A percentile compares a stretch with the other conserved stretches of the same genome.
Evolutionary conservation across 2,797 vertebrate genomes (phyloP).

Genomic region (Siniperca undulata): DNA sequence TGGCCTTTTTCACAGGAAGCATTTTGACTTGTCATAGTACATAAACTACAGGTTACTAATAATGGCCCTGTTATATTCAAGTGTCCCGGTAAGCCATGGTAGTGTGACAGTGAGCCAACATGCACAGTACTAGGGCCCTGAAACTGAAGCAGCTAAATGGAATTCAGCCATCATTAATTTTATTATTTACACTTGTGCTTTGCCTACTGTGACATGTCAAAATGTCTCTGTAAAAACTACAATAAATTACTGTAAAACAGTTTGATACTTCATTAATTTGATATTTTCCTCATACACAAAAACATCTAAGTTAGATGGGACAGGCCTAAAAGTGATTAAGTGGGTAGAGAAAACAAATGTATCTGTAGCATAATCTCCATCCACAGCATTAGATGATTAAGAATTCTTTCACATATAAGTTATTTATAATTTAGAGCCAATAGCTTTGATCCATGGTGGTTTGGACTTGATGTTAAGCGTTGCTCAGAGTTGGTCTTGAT

Average conservation of each 20-base stretch:
- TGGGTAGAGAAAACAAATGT: constrained; percentile 9
- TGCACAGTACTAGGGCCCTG: too few relatives aligned
- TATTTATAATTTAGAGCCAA: constrained; percentile 47
- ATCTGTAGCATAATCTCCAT: constrained; percentile 13
- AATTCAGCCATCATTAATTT: neutral
- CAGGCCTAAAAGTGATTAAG: neutral
- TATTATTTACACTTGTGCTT: neutral
- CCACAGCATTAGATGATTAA: constrained; percentile 29
- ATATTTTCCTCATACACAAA: neutral
- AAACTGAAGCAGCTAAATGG: too few relatives aligned
- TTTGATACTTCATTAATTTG: neutral
- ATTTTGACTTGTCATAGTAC: neutral
- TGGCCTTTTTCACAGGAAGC: neutral
- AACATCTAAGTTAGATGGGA: neutral
- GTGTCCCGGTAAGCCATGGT: neutral
- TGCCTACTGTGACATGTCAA: neutral
- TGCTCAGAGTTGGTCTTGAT: constrained; percentile 44
- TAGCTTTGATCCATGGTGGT: constrained; percentile 31
- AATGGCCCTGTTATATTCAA: neutral
- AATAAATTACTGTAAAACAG: neutral
- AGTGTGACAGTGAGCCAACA: neutral
- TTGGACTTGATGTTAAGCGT: constrained; percentile 22
- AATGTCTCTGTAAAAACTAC: neutral
- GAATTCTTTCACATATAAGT: constrained; percentile 52
- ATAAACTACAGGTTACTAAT: neutral